Base-by-base conservation (phyloP, 2,888 invertebrate species). In the Volucella bombylans region DNA sequence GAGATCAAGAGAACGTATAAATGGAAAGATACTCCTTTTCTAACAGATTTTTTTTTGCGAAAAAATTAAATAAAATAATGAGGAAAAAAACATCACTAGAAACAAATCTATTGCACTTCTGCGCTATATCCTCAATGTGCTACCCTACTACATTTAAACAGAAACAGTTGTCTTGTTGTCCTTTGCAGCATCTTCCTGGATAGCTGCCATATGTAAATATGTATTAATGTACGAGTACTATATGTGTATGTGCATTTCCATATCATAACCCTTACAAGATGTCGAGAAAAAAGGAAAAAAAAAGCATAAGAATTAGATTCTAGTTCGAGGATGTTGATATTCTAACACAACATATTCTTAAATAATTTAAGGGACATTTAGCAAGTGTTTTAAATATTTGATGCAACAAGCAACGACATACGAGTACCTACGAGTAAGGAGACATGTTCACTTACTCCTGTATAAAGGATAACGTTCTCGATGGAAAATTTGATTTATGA, bases 401-500 rank as follows among this genome's bases (percentile, higher is more conserved):
- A 82, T 82, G 77, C 39, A 18, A 10, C 31, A 50, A 50, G 23
- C 49, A 15, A 55, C 62, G 14, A 39, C 50, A 49, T 43, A 23
- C 18, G 18, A 18, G 18, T 57, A 39, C 31, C n/a, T n/a, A n/a
- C n/a, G n/a, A n/a, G n/a, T 59, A 67, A 62, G 71, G 41, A 54
- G 61, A 67, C 54, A 71, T 64, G 50, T 45, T 31, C 52, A 45
- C 50, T 52, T 45, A 45, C 50, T 64, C 62, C 31, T 47, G 45
- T 41, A 41, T 23, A 18, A 71, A 64, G 31, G 43, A 71, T 67
- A 65, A 50, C 31, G 55, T 65, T 9, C 57, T 65, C 38, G 64
- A 77, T 77, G 77, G 77, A 82, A 82, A 77, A 82, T 61, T 31
- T 82, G 82, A 82, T 82, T 82, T 82, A 82, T 82, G 71, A 61